Base-by-base conservation (phyloP, 2,888 invertebrate species). In the Petrophora chlorosata region DNA sequence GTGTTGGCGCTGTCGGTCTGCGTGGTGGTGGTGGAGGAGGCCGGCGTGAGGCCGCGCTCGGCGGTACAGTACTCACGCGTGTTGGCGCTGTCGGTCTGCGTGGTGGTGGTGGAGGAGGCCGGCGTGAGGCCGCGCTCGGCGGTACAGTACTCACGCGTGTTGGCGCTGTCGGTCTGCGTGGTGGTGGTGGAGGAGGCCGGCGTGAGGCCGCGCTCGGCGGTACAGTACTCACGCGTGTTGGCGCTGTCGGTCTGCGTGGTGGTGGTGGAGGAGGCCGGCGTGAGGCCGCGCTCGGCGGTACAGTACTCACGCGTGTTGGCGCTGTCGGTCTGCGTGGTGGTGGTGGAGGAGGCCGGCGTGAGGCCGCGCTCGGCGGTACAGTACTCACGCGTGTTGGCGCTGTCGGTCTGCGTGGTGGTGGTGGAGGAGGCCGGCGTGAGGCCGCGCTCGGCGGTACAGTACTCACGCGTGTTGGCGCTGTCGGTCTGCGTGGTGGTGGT, bases 101-200 rank as follows among this genome's bases (percentile, higher is more conserved):
- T 1, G 23, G 23, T 8, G n/a, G 23, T 8, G 23, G 23, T 8
- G 8, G 23, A 3, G 23, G 22, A n/a, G n/a, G n/a, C n/a, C n/a
- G n/a, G n/a, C n/a, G n/a, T n/a, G n/a, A n/a, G n/a, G n/a, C n/a
- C n/a, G n/a, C n/a, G n/a, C n/a, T n/a, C n/a, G n/a, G n/a, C n/a
- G n/a, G n/a, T n/a, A n/a, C n/a, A n/a, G n/a, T n/a, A 55, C 55
- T 55, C 47, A 55, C 55, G 56, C 35, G 40, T 9, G 25, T 12
- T n/a, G 25, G 43, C 9, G 19, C 28, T 30, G 17, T 8, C 16
- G 12, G 29, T 15, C 26, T 17, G 13, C 25, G 40, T 15, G 23
- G 26, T n/a, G 35, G 14, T 1, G 42, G 32, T 22, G 29, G 38
- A 12, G 28, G 39, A 16, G 9, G 30, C 5, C 8, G 15, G 38